Evolutionary conservation across 1,140 invertebrate genomes (phyloP).

Genomic region (Heterodera schachtii): DNA sequence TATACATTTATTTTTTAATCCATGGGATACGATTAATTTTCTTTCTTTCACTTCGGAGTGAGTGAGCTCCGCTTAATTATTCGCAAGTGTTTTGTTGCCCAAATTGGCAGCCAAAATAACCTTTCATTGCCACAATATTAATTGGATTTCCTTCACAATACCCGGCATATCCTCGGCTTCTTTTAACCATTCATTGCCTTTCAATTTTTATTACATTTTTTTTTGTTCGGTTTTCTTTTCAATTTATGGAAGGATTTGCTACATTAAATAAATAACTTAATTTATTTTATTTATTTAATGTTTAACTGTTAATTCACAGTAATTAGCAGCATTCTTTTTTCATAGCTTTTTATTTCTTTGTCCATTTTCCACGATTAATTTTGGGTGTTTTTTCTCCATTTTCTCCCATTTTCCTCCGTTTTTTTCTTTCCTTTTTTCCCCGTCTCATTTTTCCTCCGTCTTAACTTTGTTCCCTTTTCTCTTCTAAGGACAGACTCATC

Average conservation of each 20-base stretch:
- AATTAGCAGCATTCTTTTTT: not conserved
- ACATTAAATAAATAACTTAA: too few relatives aligned
- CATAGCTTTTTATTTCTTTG: not conserved
- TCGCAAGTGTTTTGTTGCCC: not conserved
- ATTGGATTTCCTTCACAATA: not conserved
- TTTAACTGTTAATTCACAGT: too few relatives aligned
- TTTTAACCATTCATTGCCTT: too few relatives aligned
- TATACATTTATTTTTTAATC: constrained; percentile 1
- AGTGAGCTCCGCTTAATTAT: not conserved
- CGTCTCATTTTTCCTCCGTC: not conserved
- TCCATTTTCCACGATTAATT: not conserved
- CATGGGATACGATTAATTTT: not conserved
- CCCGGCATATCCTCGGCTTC: too few relatives aligned
- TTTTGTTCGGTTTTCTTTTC: too few relatives aligned
- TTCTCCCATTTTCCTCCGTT: not conserved
- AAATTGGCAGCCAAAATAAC: not conserved
- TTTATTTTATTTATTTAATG: too few relatives aligned
- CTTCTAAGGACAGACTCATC: not conserved
- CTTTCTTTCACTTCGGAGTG: not conserved
- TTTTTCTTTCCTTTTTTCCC: not conserved
- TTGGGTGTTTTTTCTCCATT: not conserved
- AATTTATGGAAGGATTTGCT: too few relatives aligned
- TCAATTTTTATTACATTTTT: not conserved
- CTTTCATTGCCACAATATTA: not conserved
- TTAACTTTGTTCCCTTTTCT: not conserved